Evolutionary conservation across 2,888 invertebrate species (phyloP).

Genomic region (Orthosia gracilis): DNA sequence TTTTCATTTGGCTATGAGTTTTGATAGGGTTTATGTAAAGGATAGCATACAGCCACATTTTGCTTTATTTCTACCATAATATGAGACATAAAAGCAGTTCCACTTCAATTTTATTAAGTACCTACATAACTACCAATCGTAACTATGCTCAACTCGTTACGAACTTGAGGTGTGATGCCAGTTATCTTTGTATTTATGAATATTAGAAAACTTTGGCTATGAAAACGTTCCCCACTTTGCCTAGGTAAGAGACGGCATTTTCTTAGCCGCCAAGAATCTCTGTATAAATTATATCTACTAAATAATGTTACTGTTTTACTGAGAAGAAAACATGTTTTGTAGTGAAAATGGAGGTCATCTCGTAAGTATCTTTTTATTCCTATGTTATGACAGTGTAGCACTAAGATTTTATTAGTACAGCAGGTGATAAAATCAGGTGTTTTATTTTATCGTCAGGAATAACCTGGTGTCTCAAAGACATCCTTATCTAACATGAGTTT

Average conservation of each 20-base stretch:
- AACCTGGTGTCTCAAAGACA: too few relatives aligned
- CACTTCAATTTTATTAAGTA: conserved; percentile 1
- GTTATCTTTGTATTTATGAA: conserved; percentile 40
- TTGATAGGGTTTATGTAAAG: not conserved
- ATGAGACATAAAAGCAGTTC: not conserved
- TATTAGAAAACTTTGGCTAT: conserved; percentile 52
- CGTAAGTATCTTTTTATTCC: conserved; percentile 7
- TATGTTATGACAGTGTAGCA: conserved; percentile 6
- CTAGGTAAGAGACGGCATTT: conserved; percentile 9
- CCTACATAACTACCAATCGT: conserved; percentile 1
- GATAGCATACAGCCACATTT: conserved; percentile 1
- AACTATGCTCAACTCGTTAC: conserved; percentile 6
- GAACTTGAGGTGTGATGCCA: conserved; percentile 25
- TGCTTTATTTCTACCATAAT: not conserved
- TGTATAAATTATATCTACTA: conserved; percentile 18
- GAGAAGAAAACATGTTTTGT: conserved; percentile 42
- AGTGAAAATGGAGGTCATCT: not conserved
- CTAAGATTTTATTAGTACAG: not conserved
- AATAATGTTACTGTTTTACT: conserved; percentile 16
- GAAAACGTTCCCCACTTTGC: too few relatives aligned
- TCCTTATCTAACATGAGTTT: too few relatives aligned
- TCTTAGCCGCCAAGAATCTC: conserved; percentile 12
- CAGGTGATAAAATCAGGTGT: not conserved
- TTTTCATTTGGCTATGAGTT: not conserved
- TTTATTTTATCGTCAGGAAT: not conserved